Conservation (phyloP, 2,888 invertebrate species). For the Resseliella maxima region DNA sequence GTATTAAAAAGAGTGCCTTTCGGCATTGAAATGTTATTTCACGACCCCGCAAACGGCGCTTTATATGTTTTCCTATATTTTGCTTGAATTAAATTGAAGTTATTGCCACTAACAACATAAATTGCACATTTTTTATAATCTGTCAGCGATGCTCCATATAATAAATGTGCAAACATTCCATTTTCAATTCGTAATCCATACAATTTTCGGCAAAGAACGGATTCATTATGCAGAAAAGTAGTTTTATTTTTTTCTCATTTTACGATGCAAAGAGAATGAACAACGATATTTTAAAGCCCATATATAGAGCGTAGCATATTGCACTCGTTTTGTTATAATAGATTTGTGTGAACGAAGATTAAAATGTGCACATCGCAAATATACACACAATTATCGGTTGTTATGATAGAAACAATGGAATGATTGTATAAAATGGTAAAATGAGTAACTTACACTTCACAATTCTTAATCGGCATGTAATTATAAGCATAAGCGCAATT, state of each 20-base stretch:
- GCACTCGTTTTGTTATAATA: too few relatives aligned
- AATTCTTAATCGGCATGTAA: neutral
- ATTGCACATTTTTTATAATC: slow-evolving; percentile 33
- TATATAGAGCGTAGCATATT: too few relatives aligned
- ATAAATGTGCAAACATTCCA: slow-evolving; percentile 24
- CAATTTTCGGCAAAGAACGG: neutral
- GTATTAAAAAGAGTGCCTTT: neutral
- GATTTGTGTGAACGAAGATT: too few relatives aligned
- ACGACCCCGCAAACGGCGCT: neutral
- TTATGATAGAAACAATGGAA: neutral
- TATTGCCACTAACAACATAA: slow-evolving; percentile 10
- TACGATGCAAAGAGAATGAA: neutral
- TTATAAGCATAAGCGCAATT: neutral
- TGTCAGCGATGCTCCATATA: slow-evolving; percentile 34
- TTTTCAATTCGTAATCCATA: neutral
- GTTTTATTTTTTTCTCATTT: neutral
- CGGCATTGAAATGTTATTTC: neutral
- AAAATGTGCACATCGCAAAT: too few relatives aligned
- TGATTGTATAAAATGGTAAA: neutral
- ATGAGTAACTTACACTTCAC: neutral
- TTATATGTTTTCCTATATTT: neutral
- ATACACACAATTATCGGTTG: neutral
- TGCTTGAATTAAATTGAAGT: neutral
- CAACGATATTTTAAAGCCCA: too few relatives aligned
- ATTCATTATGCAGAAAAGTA: neutral